Base-by-base conservation (phyloP, 2,113 vertebrate genomes). In the Rhinopomastus cyanomelas region DNA sequence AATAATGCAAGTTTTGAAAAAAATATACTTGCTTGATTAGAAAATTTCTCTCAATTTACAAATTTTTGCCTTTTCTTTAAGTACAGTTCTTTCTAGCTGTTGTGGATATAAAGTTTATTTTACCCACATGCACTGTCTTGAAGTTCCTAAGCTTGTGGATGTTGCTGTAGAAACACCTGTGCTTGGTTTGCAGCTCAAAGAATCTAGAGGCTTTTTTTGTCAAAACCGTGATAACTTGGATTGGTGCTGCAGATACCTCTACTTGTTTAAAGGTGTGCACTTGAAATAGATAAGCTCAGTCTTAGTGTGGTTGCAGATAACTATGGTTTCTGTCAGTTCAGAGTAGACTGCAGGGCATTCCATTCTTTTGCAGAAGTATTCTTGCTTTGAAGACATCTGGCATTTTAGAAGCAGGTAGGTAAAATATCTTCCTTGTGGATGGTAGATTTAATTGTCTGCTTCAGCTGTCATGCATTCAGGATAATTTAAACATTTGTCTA, bases 141-240 rank as follows among this genome's bases (percentile, higher is more conserved):
- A 74, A 80, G 37, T 85, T 89, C 30, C 8, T 66, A 26, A 77
- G 36, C 14, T 64, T 72, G 14, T 61, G 23, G 8, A 6, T 9
- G 1, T 18, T 48, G 6, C 19, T 52, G 8, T 60, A 39, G 55
- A 19, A 4, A 7, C 2, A 18, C 1, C 10, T 44, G 0, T 61
- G 16, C 57, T 82, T 20, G 1, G 4, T 60, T 85, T 61, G 15
- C 18, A 27, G 16, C 23, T 68, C 39, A 11, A 20, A 44, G 64
- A 90, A 55, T 17, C 16, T 59, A 5, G 17, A 26, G 39, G 10
- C 10, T 66, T 1, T 64, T 73, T 69, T 82, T 68, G 39, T 76
- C 10, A 76, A 17, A 30, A 6, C 9, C 21, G 1, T 57, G 11
- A 14, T 65, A 44, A 17, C 7, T 5, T 8, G 29, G 8, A 30